Percentiles rank a stretch among this genome's conserved stretches.
These are phyloP conservation scores for Drosophila subpulchrella DNA, from an alignment of 1,140 invertebrate species.

Conservation along the genomic window DNA sequence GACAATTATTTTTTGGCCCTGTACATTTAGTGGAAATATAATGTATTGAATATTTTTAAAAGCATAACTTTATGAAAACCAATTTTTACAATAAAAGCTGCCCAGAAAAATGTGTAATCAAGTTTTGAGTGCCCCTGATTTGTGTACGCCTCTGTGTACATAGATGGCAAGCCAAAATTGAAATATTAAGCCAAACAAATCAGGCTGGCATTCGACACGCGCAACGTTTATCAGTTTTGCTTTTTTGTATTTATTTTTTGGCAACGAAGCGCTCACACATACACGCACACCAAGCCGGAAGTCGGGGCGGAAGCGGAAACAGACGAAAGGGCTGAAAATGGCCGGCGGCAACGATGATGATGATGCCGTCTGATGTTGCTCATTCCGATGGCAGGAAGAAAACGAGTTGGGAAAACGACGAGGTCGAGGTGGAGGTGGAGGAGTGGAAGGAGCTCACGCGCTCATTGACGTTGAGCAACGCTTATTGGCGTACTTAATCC, in stretches of 20 bases:
- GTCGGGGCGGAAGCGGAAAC: conserved; percentile 64
- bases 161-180: conserved; percentile 52
- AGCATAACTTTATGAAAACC: too few species aligned
- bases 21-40: too few species aligned
- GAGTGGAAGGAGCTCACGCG: conserved; percentile 24
- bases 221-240: conserved; percentile 58
- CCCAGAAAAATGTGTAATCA: background rate
- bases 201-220: conserved; percentile 67
- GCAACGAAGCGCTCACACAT: background rate
- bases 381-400: conserved; percentile 12
- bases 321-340: conserved; percentile 63
- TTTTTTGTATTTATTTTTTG: conserved; percentile 5
- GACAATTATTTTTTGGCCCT: too few species aligned
- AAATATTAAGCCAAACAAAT: conserved; percentile 79
- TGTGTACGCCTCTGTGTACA: background rate
- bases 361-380: conserved; percentile 31
- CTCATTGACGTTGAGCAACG: conserved; percentile 79
- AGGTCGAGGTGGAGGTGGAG: background rate
- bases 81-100: too few species aligned
- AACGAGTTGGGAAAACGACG: conserved; percentile 4
- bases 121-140: conserved; percentile 29
- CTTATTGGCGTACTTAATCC: conserved; percentile 82
- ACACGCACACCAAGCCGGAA: conserved; percentile 17
- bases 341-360: conserved; percentile 18
- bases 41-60: too few species aligned